Base-by-base conservation (phyloP, 2,888 invertebrate species). In the Amblyjoppa fuscipennis region DNA sequence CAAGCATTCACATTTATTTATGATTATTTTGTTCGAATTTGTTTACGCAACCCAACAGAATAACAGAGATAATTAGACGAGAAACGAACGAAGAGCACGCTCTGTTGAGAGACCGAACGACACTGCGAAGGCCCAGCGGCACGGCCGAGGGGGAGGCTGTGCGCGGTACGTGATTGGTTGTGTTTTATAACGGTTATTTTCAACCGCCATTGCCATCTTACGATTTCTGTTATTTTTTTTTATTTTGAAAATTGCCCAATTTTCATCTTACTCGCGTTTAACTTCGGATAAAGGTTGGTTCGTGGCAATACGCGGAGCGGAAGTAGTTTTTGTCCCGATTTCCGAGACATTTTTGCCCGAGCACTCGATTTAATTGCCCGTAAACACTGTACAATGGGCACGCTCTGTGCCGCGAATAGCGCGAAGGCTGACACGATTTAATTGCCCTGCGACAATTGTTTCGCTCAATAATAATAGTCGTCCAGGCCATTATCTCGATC, bases 71-170 rank as follows among this genome's bases (percentile, higher is more conserved):
- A 13, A 13, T 45, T 45, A 49, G 13, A 49, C 4, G 45, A 49
- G 1, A 49, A 16, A 49, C 5, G 16, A 13, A 49, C 45, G 45
- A 16, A 3, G 45, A 49, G 13, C 13, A 3, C 16, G 45, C 45
- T 49, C 45, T 3, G 16, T 49, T 49, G 2, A 49, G 16, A 49
- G 45, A 49, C 16, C 0, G 45, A 16, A 49, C 45, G 45, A 49
- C 45, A 16, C 13, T 49, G 16, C 11, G 41, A 41, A 41, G 11
- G 11, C 2, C 16, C 28, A 79, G 87, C 85, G 88, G 87, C 85
- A 86, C 85, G 75, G 68, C 0, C 66, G 16, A 41, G 7, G 34
- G 66, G 51, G 38, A 68, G 25, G 34, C 28, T 64, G 64, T 25
- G 64, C 64, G 31, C 20, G 6, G 25, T 34, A 64, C 31, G 68